A percentile compares a stretch with the other conserved stretches of the same genome.
These are phyloP conservation scores for Lagocephalus sceleratus DNA, from an alignment of 2,797 vertebrate genomes.

Conservation along the genomic window DNA sequence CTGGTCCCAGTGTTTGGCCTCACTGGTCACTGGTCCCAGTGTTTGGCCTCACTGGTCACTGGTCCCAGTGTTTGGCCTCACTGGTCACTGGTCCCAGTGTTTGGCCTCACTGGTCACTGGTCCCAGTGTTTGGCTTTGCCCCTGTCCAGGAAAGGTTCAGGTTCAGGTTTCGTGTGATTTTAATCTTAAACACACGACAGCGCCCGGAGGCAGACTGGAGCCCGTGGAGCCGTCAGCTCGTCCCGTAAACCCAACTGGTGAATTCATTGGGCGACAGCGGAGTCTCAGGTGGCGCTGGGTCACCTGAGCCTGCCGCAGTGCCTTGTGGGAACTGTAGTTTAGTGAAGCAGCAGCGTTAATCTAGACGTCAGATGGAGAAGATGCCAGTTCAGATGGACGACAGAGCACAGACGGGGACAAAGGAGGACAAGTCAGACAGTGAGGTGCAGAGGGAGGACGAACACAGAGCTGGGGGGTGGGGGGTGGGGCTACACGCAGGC, in stretches of 20 bases:
- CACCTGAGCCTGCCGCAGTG: conserved; percentile 60
- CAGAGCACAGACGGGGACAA: conserved; percentile 6
- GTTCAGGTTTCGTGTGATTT: conserved; percentile 17
- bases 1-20: too few species aligned
- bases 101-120: too few species aligned
- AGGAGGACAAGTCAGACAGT: conserved; percentile 25
- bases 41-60: too few species aligned
- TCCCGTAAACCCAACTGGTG: conserved; percentile 14
- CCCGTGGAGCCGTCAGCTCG: conserved; percentile 55
- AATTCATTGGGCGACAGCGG: conserved; percentile 35
- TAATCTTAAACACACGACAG: background rate
- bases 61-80: too few species aligned
- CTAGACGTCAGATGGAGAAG: conserved; percentile 45
- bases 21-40: too few species aligned
- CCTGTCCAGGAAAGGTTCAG: background rate
- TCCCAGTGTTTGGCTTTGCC: conserved; percentile 27
- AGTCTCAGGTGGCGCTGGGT: conserved; percentile 51
- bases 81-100: too few species aligned
- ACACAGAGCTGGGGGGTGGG: conserved; percentile 33
- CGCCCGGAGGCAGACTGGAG: conserved; percentile 5
- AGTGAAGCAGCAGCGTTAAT: conserved; percentile 52
- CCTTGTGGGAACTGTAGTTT: conserved; percentile 48
- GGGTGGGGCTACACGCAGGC: conserved; percentile 49
- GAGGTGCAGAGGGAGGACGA: conserved; percentile 15
- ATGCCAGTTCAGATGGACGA: conserved; percentile 11